A percentile compares a stretch with the other conserved stretches of the same genome.
Evolutionary conservation across 2,888 invertebrate species (phyloP).

Genomic region (Cataglyphis altisquamis): DNA sequence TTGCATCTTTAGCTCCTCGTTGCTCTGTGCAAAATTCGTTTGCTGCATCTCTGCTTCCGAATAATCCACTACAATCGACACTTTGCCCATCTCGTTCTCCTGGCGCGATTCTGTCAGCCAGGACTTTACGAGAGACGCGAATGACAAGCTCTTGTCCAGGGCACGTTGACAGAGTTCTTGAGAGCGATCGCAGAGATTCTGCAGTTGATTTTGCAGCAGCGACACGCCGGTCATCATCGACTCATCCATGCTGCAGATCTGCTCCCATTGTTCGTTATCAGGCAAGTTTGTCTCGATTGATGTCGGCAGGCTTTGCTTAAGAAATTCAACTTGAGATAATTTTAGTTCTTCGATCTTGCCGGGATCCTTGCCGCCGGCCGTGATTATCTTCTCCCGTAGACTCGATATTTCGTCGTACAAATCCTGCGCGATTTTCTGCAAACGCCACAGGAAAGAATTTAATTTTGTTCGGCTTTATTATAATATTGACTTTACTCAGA

Average conservation of each 20-base stretch:
- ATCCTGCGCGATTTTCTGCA: conserved; percentile 75
- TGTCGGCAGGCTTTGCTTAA: conserved; percentile 8
- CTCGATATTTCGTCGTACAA: conserved; percentile 78
- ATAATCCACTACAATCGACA: conserved; percentile 21
- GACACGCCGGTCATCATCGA: conserved; percentile 64
- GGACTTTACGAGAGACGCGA: conserved; percentile 58
- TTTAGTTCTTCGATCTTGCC: conserved; percentile 78
- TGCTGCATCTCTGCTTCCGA: conserved; percentile 55
- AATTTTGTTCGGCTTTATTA: background rate
- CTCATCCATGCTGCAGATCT: conserved; percentile 48
- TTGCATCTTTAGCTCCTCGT: conserved; percentile 55
- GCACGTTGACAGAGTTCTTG: conserved; percentile 69
- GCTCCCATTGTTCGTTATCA: conserved; percentile 35
- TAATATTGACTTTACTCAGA: background rate
- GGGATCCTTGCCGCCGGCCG: conserved; percentile 79
- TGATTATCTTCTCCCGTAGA: conserved; percentile 80
- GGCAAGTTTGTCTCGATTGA: background rate
- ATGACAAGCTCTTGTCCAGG: conserved; percentile 68
- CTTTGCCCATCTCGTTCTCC: conserved; percentile 14
- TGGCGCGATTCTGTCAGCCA: conserved; percentile 61
- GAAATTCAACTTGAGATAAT: conserved; percentile 46
- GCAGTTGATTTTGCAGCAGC: conserved; percentile 71
- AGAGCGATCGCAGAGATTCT: conserved; percentile 63
- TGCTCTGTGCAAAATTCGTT: conserved; percentile 60
- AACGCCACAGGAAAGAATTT: background rate